Conservation (phyloP, 2,113 vertebrate genomes). For the Ailuropoda melanoleuca region DNA sequence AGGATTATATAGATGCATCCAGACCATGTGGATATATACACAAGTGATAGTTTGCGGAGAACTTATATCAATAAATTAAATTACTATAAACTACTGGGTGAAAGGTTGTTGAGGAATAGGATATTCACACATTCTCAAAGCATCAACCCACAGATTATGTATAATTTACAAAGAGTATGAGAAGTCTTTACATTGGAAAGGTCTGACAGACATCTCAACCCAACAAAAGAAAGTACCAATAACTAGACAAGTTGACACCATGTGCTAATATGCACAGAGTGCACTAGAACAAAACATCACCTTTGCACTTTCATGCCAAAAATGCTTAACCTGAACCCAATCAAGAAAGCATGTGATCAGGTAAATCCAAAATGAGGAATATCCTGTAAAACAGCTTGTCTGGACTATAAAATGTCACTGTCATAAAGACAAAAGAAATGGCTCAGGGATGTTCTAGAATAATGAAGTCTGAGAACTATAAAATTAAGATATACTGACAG, state of each 20-base stretch:
- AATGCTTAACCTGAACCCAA: background rate
- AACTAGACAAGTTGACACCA: background rate
- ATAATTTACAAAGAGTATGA: background rate
- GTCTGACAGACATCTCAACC: background rate
- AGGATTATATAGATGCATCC: too few relatives aligned
- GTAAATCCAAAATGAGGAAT: background rate
- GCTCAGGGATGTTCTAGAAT: background rate
- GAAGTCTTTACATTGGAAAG: background rate
- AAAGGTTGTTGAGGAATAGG: background rate
- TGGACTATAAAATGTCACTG: background rate
- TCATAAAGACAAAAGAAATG: background rate
- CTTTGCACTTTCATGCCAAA: background rate
- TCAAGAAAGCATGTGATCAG: background rate
- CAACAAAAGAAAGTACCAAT: background rate
- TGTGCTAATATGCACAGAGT: fast-evolving
- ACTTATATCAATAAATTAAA: background rate
- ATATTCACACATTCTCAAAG: background rate
- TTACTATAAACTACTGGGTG: background rate
- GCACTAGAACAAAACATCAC: fast-evolving
- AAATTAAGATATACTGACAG: background rate
- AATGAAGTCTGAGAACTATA: background rate
- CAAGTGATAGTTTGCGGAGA: background rate
- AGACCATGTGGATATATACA: background rate
- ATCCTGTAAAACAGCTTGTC: background rate
- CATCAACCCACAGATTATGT: background rate